Base-by-base conservation (phyloP, 2,113 vertebrate genomes). In the Craseonycteris thonglongyai region DNA sequence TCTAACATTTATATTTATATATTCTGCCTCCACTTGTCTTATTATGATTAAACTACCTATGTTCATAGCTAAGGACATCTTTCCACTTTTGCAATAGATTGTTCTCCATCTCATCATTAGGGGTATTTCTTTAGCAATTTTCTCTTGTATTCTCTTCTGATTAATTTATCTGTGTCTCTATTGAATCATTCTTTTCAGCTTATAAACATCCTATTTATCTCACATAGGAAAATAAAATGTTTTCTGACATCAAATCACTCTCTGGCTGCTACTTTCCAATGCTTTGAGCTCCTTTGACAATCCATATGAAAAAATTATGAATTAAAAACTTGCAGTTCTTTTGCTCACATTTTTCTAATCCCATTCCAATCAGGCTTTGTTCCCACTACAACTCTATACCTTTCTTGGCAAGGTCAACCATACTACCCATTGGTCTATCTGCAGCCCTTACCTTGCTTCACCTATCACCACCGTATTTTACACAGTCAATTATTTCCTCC, bases 181-280 rank as follows among this genome's bases (percentile, higher is more conserved):
- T 4, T 40, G 24, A 0, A 71, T 81, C 8, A 47, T 91, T 45
- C 16, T 85, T 35, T 80, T 35, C 18, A 83, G 30, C 21, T 51
- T 19, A 30, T 26, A 35, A 74, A 75, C 24, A 58, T 56, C 9
- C 4, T 90, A 66, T 75, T 47, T 82, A 3, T 78, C 18, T 7
- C 14, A 63, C 30, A 35, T 91, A 79, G 28, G 15, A 88, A 84
- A 84, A 59, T 76, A 92, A 94, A 91, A 83, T 74, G 11, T 22
- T n/a, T 84, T 66, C 19, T 84, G 4, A 47, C 3, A 88, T 5
- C 16, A 80, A 90, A 51, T 71, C 12, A 80, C 26, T 54, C 30
- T 72, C 26, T 21, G 56, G 54, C 0, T 79, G 47, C n/a, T 72
- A 83, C 4, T 71, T 42, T 51, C 6, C 38, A 47, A 78, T 61